These are phyloP conservation scores for Gopherus flavomarginatus DNA, from an alignment of 2,113 vertebrate species.

Conservation along the genomic window DNA sequence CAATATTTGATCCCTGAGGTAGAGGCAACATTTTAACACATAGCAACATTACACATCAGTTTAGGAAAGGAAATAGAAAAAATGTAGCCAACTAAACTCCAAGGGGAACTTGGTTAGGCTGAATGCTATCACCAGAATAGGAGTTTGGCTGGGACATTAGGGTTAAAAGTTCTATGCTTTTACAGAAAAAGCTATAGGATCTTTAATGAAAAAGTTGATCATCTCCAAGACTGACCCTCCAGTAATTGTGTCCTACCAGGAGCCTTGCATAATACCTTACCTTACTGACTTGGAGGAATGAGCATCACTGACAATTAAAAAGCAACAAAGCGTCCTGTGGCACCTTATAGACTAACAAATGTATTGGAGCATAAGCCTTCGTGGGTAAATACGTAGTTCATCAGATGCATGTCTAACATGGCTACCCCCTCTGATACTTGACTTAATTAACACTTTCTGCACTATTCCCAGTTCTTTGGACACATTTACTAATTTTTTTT, in stretches of 20 bases:
- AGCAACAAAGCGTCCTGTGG: too few relatives aligned
- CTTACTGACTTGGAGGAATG: not conserved
- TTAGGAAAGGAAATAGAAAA: not conserved
- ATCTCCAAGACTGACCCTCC: not conserved
- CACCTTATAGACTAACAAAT: too few relatives aligned
- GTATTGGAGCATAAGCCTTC: too few relatives aligned
- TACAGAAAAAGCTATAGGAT: not conserved
- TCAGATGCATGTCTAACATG: too few relatives aligned
- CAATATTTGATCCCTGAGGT: not conserved
- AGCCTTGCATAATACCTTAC: not conserved
- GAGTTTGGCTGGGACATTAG: not conserved
- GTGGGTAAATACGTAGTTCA: too few relatives aligned
- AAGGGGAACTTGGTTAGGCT: rapidly evolving
- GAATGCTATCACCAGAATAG: not conserved
- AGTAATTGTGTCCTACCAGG: not conserved
- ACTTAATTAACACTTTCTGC: not conserved
- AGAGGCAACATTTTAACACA: rapidly evolving
- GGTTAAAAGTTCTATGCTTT: not conserved
- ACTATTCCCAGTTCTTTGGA: not conserved
- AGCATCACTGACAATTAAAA: not conserved
- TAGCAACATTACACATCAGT: not conserved
- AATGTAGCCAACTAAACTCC: not conserved
- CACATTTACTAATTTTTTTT: not conserved
- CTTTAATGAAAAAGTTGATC: not conserved
- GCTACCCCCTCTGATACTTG: too few relatives aligned